A percentile compares a stretch with the other conserved stretches of the same genome.
Evolutionary conservation across 2,888 invertebrate species (phyloP).

Genomic region (Lymantria monacha): DNA sequence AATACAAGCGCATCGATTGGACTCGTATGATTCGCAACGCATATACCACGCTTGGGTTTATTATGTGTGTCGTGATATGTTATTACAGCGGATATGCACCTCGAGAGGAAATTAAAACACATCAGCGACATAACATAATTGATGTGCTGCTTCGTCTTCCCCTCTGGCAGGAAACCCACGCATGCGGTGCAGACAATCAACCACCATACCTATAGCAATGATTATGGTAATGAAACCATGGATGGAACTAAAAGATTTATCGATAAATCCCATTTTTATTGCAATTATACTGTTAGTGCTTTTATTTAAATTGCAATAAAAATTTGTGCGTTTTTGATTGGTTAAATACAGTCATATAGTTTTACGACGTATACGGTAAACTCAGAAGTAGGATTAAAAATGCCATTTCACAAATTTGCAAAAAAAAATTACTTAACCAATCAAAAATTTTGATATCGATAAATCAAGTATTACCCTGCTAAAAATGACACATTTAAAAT

Average conservation of each 20-base stretch:
- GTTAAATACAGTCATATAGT: no score
- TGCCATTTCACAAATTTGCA: no score
- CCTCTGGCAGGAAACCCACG: constrained; percentile 92
- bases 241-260: background rate
- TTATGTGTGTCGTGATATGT: constrained; percentile 94
- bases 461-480: background rate
- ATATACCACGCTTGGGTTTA: constrained; percentile 91
- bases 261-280: background rate
- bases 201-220: constrained; percentile 89
- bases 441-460: background rate
- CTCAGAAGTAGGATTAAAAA: no score
- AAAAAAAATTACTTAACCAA: no score
- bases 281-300: background rate
- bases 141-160: constrained; percentile 88
- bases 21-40: constrained; percentile 99
- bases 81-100: constrained; percentile 94
- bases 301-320: no score
- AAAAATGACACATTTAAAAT: background rate
- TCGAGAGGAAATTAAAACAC: constrained; percentile 96
- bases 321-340: no score
- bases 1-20: constrained; percentile 98
- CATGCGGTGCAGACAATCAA: constrained; percentile 92
- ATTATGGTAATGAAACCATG: constrained; percentile 21
- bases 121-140: constrained; percentile 92
- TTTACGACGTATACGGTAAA: background rate